Conservation (phyloP, 1,140 invertebrate genomes). For the Goniozus legneri region DNA sequence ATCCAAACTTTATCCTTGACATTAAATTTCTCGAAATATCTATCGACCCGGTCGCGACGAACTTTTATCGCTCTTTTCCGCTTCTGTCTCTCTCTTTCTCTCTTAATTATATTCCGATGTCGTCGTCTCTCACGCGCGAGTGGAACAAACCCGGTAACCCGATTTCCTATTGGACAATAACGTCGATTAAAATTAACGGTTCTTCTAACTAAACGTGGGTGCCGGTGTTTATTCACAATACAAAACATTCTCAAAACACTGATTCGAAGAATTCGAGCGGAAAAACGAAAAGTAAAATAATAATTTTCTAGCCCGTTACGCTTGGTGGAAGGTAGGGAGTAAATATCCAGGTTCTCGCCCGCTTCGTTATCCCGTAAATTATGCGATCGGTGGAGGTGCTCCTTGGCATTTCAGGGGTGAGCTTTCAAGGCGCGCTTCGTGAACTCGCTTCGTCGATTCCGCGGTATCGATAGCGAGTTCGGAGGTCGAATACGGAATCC, state of each 20-base stretch:
- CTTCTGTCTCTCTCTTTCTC: no score
- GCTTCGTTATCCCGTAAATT: slow-evolving; percentile 37
- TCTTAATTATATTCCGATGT: no score
- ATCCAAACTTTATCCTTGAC: no score
- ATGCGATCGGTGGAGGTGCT: slow-evolving; percentile 35
- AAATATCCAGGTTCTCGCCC: slow-evolving; percentile 33
- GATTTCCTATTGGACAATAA: slow-evolving; percentile 26
- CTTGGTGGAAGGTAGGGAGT: slow-evolving; percentile 39
- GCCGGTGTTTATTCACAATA: no score
- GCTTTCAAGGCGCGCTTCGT: slow-evolving; percentile 23
- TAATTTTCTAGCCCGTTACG: slow-evolving; percentile 47
- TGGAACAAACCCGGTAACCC: slow-evolving; percentile 28
- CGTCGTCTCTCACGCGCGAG: slow-evolving; percentile 23
- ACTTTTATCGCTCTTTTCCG: no score
- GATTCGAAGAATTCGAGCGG: neutral
- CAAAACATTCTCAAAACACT: no score
- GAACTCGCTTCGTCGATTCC: slow-evolving; percentile 30
- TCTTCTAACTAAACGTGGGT: no score
- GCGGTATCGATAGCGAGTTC: neutral
- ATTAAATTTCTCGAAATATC: no score
- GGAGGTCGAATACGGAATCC: no score
- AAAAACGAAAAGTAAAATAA: slow-evolving; percentile 2
- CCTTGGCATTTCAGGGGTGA: slow-evolving; percentile 46
- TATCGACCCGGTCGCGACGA: no score
- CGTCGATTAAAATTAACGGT: slow-evolving; percentile 38